These are phyloP conservation scores for Eupithecia subfuscata DNA, from an alignment of 2,888 invertebrate species.

Conservation along the genomic window DNA sequence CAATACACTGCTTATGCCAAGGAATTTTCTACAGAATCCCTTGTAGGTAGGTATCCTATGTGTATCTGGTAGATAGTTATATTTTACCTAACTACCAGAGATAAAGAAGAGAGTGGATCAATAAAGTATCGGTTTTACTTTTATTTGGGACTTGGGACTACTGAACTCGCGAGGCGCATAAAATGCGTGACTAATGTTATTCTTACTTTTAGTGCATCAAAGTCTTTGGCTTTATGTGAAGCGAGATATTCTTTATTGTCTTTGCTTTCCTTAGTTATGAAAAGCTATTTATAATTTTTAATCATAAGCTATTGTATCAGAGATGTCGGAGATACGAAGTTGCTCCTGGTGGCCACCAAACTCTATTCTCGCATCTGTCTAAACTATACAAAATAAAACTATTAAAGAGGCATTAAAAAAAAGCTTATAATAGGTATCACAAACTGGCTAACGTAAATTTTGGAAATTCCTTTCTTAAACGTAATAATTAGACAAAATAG, in stretches of 20 bases:
- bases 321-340: no score
- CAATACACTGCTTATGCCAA: not conserved
- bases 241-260: not conserved
- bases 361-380: no score
- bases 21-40: not conserved
- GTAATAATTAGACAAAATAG: no score
- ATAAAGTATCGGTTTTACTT: conserved; percentile 28
- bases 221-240: conserved; percentile 10
- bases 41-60: not conserved
- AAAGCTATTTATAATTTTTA: not conserved
- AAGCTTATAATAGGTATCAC: no score
- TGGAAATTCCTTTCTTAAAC: no score
- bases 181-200: conserved; percentile 18
- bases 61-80: not conserved
- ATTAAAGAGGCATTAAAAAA: no score
- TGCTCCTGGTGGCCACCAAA: no score
- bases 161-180: conserved; percentile 23
- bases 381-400: no score
- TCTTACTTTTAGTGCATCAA: conserved; percentile 9
- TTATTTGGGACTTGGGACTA: conserved; percentile 30
- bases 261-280: not conserved
- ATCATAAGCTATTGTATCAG: not conserved
- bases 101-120: conserved; percentile 23
- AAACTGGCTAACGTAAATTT: no score
- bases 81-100: not conserved